These are phyloP conservation scores for Platycercus adscitus DNA, from an alignment of 2,113 vertebrate genomes.

Conservation along the genomic window DNA sequence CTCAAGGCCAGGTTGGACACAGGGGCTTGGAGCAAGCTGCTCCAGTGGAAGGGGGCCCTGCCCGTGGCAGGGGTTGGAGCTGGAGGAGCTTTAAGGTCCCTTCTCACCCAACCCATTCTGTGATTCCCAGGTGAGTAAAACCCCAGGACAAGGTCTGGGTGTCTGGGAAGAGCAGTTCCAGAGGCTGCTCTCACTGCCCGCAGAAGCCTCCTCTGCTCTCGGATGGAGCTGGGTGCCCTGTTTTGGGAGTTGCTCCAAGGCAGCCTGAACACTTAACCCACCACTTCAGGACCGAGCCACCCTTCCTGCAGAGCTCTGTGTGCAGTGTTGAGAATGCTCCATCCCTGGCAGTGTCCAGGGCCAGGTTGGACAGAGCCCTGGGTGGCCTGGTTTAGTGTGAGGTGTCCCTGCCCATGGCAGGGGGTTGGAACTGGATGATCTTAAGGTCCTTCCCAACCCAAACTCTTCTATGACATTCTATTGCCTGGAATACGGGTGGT, in stretches of 20 bases:
- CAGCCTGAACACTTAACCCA: rapidly evolving
- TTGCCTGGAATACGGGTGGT: rapidly evolving
- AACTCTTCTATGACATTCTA: no score
- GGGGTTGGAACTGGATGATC: no score
- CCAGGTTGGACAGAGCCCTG: no score
- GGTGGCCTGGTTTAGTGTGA: no score
- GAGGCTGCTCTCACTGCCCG: background rate
- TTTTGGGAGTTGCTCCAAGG: background rate
- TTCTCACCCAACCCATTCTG: background rate
- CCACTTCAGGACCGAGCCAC: background rate
- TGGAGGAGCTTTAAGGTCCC: background rate
- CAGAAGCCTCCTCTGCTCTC: background rate
- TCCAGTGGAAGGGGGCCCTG: background rate
- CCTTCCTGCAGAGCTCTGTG: background rate
- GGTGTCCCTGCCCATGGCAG: no score
- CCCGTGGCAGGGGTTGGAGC: background rate
- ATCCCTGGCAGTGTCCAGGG: no score
- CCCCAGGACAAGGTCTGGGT: background rate
- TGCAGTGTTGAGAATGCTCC: rapidly evolving
- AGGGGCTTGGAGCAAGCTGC: background rate
- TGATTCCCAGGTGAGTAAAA: rapidly evolving
- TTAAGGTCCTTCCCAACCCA: no score
- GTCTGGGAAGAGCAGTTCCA: background rate
- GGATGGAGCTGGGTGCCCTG: rapidly evolving
- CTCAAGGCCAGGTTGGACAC: no score